Evolutionary conservation across 2,888 invertebrate species (phyloP).

Genomic region (Napeogenes inachia): DNA sequence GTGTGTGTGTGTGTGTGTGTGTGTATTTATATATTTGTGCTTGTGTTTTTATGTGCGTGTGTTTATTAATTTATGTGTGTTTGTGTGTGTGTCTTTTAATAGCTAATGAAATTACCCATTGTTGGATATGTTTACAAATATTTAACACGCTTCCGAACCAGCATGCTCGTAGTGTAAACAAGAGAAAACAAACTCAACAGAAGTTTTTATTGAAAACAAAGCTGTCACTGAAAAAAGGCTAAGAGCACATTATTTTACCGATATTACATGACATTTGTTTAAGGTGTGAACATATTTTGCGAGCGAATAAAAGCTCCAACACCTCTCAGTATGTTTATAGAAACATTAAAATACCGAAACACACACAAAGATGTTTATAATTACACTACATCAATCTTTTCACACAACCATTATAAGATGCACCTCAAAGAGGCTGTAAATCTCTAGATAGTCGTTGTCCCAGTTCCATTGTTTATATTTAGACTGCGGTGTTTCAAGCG

Average conservation of each 20-base stretch:
- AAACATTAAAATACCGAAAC: too few species aligned
- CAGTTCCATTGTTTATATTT: constrained; percentile 29
- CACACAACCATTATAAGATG: constrained; percentile 18
- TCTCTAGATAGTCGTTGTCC: constrained; percentile 26
- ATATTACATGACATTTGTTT: neutral
- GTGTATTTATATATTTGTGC: too few species aligned
- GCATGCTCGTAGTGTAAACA: neutral
- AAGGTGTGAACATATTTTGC: neutral
- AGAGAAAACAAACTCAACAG: neutral
- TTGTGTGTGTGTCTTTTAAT: neutral
- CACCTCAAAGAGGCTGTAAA: constrained; percentile 24
- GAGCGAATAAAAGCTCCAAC: too few species aligned
- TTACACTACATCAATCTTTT: constrained; percentile 4
- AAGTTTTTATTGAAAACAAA: neutral
- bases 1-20: too few species aligned
- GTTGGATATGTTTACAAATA: constrained; percentile 6
- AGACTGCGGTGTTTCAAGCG: constrained; percentile 31
- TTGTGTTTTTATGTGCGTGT: too few species aligned
- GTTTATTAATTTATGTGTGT: too few species aligned
- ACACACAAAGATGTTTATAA: neutral
- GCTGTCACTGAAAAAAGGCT: neutral
- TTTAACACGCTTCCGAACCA: constrained; percentile 4
- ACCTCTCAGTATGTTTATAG: too few species aligned
- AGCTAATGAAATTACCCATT: constrained; percentile 3
- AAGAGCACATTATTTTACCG: neutral